phyloP scores from a whole-genome alignment of 2,888 invertebrate species.

The Taenaris catops region DNA sequence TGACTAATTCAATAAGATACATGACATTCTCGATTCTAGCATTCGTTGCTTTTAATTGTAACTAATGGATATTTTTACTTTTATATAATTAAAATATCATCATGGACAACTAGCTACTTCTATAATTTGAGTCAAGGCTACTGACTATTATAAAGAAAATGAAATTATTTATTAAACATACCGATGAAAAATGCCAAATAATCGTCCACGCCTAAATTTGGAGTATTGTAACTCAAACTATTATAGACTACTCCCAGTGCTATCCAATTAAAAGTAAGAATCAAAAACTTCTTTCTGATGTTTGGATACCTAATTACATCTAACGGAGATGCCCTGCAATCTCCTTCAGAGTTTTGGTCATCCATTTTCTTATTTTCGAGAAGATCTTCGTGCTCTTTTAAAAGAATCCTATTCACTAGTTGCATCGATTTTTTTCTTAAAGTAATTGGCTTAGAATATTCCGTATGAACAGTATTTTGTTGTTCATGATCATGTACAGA shows the following conservation, averaged over 20 bases:
- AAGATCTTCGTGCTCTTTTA: slow-evolving; percentile 46
- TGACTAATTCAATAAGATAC: too few relatives aligned
- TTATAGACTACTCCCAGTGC: slow-evolving; percentile 85
- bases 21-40: too few relatives aligned
- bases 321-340: slow-evolving; percentile 78
- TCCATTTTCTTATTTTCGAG: slow-evolving; percentile 59
- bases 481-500: slow-evolving; percentile 31
- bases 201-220: slow-evolving; percentile 84
- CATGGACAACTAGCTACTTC: too few relatives aligned
- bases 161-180: too few relatives aligned
- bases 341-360: slow-evolving; percentile 64
- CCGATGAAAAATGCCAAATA: slow-evolving; percentile 84
- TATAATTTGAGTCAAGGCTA: too few relatives aligned
- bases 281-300: slow-evolving; percentile 82
- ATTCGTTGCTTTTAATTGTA: too few relatives aligned
- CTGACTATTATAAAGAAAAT: too few relatives aligned
- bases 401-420: slow-evolving; percentile 51
- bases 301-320: slow-evolving; percentile 83
- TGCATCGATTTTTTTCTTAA: slow-evolving; percentile 60
- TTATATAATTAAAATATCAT: too few relatives aligned
- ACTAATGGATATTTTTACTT: too few relatives aligned
- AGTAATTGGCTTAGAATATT: slow-evolving; percentile 45
- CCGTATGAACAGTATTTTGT: slow-evolving; percentile 52
- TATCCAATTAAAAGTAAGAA: slow-evolving; percentile 83
- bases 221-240: slow-evolving; percentile 83